A percentile compares a stretch with the other conserved stretches of the same genome.
Evolutionary conservation across 2,888 invertebrate genomes (phyloP).

Genomic region (Chrysotoxum bicinctum): DNA sequence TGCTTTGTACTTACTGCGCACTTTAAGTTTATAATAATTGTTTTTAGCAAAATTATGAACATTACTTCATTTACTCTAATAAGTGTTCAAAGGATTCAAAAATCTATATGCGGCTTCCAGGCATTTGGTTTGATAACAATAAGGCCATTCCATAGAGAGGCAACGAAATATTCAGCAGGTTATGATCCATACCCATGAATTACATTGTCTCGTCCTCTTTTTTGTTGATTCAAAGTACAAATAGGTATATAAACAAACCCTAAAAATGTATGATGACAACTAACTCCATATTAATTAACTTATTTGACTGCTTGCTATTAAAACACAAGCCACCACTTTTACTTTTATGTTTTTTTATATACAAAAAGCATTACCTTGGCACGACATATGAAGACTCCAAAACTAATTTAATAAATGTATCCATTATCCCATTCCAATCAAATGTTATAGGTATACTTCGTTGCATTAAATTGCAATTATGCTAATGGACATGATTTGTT

Average conservation of each 20-base stretch:
- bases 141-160: too few species aligned
- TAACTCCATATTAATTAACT: neutral
- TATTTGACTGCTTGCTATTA: neutral
- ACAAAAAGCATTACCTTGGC: neutral
- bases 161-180: too few species aligned
- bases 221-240: neutral
- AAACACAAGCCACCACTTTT: neutral
- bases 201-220: too few species aligned
- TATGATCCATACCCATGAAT: too few species aligned
- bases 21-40: too few species aligned
- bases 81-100: too few species aligned
- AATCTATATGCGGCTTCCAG: too few species aligned
- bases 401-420: neutral
- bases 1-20: too few species aligned
- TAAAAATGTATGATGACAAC: neutral
- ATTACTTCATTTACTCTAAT: too few species aligned
- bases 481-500: neutral
- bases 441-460: neutral
- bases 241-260: neutral
- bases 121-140: too few species aligned
- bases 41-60: too few species aligned
- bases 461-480: neutral
- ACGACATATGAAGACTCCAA: too few species aligned
- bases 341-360: constrained; percentile 8
- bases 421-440: neutral